phyloP scores from a whole-genome alignment of 2,797 vertebrate species.

The Myotis pilosus region DNA sequence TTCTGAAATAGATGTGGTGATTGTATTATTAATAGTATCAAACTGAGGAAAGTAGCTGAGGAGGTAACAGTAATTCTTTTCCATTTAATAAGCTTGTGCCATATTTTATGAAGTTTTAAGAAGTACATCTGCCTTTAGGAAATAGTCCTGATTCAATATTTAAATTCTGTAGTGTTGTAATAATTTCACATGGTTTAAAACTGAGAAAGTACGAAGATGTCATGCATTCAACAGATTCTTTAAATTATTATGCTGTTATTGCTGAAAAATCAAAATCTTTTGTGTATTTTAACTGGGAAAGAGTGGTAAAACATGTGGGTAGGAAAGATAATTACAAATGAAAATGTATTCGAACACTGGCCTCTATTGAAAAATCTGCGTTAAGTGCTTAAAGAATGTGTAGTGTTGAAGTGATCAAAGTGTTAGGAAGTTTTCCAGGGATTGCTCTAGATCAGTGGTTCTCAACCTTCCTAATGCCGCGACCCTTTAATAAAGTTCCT shows the following conservation, averaged over 20 bases:
- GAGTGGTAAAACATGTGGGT: neutral
- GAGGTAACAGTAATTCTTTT: constrained; percentile 14
- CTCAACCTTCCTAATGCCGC: too few species aligned
- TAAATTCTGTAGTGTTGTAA: neutral
- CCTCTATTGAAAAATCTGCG: neutral
- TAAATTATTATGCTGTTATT: neutral
- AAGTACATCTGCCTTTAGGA: neutral
- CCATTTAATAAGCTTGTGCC: neutral
- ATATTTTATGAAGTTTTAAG: neutral
- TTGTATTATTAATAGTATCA: neutral
- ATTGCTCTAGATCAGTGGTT: neutral
- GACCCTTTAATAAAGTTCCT: too few species aligned
- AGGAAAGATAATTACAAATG: neutral
- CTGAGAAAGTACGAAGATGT: neutral
- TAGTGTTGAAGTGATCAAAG: neutral
- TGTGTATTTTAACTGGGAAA: neutral
- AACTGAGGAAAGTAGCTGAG: neutral
- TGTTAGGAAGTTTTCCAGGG: neutral
- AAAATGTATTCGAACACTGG: neutral
- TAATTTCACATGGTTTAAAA: constrained; percentile 22
- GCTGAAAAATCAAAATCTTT: neutral
- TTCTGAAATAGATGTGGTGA: neutral
- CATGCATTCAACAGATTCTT: neutral
- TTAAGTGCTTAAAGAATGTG: neutral
- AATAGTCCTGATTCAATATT: neutral